Evolutionary conservation across 2,113 vertebrate species (phyloP).

Genomic region (Sinocyclocheilus maitianheensis): DNA sequence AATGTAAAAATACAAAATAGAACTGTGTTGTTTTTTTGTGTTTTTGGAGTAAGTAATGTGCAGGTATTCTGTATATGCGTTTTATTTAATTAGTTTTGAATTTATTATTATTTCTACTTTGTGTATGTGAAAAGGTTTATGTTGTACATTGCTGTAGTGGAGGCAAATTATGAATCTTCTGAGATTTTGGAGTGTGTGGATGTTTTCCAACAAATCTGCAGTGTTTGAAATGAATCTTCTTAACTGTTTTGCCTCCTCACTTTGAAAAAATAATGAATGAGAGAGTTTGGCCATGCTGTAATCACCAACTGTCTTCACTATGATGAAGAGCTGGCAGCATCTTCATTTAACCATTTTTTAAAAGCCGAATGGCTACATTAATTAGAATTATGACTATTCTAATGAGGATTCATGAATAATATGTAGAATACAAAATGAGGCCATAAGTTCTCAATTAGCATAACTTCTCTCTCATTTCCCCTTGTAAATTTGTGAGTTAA

Average conservation of each 20-base stretch:
- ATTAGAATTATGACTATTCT: constrained; percentile 63
- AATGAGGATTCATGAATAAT: constrained; percentile 69
- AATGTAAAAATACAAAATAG: too few species aligned
- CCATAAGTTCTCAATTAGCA: constrained; percentile 48
- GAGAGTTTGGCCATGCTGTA: constrained; percentile 14
- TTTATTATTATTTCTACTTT: not conserved
- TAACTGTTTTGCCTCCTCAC: not conserved
- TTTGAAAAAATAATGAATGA: constrained; percentile 10
- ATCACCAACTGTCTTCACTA: constrained; percentile 26
- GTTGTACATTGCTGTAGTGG: not conserved
- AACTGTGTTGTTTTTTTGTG: too few species aligned
- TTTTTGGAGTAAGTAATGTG: not conserved
- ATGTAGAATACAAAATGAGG: constrained; percentile 53
- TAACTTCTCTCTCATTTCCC: constrained; percentile 47
- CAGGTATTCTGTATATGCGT: not conserved
- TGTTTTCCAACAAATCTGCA: constrained; percentile 1
- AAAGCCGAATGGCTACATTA: constrained; percentile 54
- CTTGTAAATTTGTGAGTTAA: constrained; percentile 51
- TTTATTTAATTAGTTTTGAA: not conserved
- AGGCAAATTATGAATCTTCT: not conserved
- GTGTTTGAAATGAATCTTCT: constrained; percentile 1
- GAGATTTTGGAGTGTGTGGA: not conserved
- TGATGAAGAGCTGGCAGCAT: constrained; percentile 21
- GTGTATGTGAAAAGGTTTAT: not conserved
- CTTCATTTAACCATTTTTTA: constrained; percentile 18